These are phyloP conservation scores for Drosophila engyochracea DNA, from an alignment of 2,888 invertebrate species.

Conservation along the genomic window DNA sequence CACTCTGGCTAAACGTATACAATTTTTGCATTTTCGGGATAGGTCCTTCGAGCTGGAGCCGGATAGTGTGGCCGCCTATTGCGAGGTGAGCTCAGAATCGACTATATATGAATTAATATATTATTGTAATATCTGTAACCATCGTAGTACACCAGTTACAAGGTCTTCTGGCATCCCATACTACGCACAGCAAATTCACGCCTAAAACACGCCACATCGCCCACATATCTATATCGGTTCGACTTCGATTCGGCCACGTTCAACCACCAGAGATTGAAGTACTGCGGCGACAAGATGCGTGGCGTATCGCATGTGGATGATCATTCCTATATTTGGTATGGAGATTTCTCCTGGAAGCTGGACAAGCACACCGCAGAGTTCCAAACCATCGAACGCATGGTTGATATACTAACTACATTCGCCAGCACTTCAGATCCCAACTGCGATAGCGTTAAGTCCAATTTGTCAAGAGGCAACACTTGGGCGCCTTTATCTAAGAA, in stretches of 20 bases:
- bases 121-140: neutral
- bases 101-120: neutral
- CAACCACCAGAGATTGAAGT: conserved; percentile 81
- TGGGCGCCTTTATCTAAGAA: conserved; percentile 64
- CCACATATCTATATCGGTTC: conserved; percentile 84
- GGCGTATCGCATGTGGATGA: conserved; percentile 84
- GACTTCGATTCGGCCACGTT: conserved; percentile 84
- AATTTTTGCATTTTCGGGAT: conserved; percentile 67
- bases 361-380: conserved; percentile 78
- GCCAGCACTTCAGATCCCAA: conserved; percentile 82
- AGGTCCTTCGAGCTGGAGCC: conserved; percentile 71
- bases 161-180: conserved; percentile 84
- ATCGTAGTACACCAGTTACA: conserved; percentile 82
- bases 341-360: conserved; percentile 76
- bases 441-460: conserved; percentile 43
- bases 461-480: conserved; percentile 24
- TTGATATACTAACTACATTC: conserved; percentile 82
- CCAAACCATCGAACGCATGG: conserved; percentile 82
- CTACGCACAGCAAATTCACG: conserved; percentile 73
- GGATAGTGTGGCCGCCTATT: conserved; percentile 80
- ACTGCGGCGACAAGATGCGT: conserved; percentile 76
- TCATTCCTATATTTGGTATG: conserved; percentile 83
- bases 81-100: conserved; percentile 69
- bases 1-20: conserved; percentile 57
- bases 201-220: conserved; percentile 51